A percentile compares a stretch with the other conserved stretches of the same genome.
Conservation (phyloP, 2,888 invertebrate species). For the Craniophora ligustri region DNA sequence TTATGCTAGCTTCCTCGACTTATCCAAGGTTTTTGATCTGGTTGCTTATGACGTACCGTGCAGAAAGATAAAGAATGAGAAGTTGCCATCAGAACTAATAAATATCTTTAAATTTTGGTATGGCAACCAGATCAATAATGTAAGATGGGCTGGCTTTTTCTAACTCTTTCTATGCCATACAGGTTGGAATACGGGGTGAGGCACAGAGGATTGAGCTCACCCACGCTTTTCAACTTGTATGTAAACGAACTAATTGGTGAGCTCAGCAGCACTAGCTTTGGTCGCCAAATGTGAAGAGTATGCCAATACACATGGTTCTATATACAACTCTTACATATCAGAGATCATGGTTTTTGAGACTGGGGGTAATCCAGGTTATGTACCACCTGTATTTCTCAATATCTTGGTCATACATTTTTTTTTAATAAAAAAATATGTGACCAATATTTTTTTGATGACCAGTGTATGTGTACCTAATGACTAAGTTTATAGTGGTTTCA, state of each 20-base stretch:
- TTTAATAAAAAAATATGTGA: too few species aligned
- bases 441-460: too few species aligned
- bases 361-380: too few species aligned
- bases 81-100: not conserved
- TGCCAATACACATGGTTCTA: too few species aligned
- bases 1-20: conserved; percentile 30
- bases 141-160: conserved; percentile 5
- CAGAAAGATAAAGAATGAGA: not conserved
- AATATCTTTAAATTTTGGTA: conserved; percentile 7
- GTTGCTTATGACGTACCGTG: conserved; percentile 29
- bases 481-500: too few species aligned
- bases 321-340: too few species aligned
- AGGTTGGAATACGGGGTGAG: not conserved
- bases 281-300: too few species aligned
- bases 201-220: conserved; percentile 2
- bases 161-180: not conserved
- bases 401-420: too few species aligned
- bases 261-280: not conserved
- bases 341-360: too few species aligned
- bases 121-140: conserved; percentile 3
- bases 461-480: too few species aligned
- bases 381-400: too few species aligned
- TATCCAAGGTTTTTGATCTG: conserved; percentile 22
- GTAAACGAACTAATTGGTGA: not conserved
- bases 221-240: conserved; percentile 1